phyloP scores from a whole-genome alignment of 2,113 vertebrate genomes.

The Spheniscus mendiculus region DNA sequence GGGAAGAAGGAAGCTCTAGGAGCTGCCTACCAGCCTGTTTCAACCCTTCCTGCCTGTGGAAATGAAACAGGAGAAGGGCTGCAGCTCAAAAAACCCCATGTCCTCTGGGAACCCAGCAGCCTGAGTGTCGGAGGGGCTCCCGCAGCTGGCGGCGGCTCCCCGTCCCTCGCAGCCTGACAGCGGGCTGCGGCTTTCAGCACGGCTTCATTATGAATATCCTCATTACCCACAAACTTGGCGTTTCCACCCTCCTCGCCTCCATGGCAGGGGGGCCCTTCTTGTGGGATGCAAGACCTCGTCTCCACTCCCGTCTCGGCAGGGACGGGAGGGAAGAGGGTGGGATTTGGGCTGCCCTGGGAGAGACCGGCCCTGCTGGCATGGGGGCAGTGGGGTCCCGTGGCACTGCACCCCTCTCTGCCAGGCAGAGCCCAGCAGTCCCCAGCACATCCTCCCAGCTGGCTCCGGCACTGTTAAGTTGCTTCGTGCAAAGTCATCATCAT shows the following conservation, averaged over 20 bases:
- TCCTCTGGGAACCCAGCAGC: neutral
- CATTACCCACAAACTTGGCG: neutral
- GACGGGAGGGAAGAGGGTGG: neutral
- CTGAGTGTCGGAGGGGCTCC: rapidly evolving
- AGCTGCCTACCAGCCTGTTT: neutral
- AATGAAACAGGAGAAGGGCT: neutral
- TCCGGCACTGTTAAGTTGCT: neutral
- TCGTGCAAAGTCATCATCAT: neutral
- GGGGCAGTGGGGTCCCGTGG: rapidly evolving
- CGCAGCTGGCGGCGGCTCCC: neutral
- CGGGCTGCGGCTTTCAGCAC: neutral
- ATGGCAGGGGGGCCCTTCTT: rapidly evolving
- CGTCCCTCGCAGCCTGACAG: neutral
- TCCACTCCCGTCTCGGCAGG: rapidly evolving
- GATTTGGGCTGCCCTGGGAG: neutral
- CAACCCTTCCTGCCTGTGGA: neutral
- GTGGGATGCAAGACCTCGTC: rapidly evolving
- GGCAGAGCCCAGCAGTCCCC: neutral
- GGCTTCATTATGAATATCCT: neutral
- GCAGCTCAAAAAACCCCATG: neutral
- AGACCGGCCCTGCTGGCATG: rapidly evolving
- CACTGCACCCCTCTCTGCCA: rapidly evolving
- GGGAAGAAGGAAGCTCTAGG: neutral
- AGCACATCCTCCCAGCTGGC: rapidly evolving
- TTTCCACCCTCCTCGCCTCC: rapidly evolving